Evolutionary conservation across 1,140 invertebrate genomes (phyloP).

Genomic region (Brachionus asplanchnoidis): DNA sequence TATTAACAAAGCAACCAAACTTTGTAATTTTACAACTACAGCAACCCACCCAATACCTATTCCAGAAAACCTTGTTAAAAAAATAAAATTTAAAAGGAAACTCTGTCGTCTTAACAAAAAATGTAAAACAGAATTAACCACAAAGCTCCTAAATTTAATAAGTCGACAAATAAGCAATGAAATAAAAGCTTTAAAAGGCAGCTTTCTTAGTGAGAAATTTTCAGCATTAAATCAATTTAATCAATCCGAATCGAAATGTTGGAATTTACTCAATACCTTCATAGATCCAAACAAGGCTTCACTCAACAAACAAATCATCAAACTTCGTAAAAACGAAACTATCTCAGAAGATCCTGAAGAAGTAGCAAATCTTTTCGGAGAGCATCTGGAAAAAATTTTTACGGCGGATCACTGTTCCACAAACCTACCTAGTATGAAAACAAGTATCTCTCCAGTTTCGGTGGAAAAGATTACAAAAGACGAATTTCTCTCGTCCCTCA

Average conservation of each 20-base stretch:
- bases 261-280: background rate
- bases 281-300: background rate
- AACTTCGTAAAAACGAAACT: background rate
- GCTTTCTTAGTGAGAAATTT: background rate
- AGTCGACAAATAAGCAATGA: background rate
- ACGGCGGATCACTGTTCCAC: background rate
- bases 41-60: background rate
- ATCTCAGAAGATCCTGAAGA: background rate
- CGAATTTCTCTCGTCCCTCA: background rate
- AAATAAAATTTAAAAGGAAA: background rate
- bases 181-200: background rate
- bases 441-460: background rate
- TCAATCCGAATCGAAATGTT: background rate
- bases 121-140: background rate
- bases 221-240: background rate
- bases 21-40: background rate
- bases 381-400: background rate
- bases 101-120: background rate
- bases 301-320: background rate
- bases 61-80: background rate
- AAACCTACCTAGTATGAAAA: background rate
- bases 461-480: too few relatives aligned
- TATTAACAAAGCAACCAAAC: background rate
- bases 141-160: background rate
- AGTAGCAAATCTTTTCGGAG: background rate